These are phyloP conservation scores for Drosophila hydei DNA, from an alignment of 1,140 invertebrate species.

Conservation along the genomic window DNA sequence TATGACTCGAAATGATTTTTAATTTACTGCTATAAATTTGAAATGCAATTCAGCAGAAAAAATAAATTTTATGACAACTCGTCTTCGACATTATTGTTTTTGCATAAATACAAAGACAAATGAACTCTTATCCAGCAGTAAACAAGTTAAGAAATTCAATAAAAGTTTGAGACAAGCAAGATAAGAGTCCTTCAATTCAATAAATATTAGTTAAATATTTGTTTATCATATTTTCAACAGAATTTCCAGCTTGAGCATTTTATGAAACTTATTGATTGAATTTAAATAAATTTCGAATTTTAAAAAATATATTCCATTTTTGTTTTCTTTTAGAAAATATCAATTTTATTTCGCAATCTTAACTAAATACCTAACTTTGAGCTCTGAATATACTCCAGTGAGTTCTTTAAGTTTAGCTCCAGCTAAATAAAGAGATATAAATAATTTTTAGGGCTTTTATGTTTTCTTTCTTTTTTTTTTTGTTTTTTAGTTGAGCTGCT, in stretches of 20 bases:
- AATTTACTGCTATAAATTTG: conserved; percentile 9
- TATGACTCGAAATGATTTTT: conserved; percentile 14
- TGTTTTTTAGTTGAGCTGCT: not conserved
- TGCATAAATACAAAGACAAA: not conserved
- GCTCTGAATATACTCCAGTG: no score
- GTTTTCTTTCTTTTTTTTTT: not conserved
- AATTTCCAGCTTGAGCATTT: no score
- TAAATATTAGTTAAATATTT: no score
- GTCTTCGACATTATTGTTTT: not conserved
- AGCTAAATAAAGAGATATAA: not conserved
- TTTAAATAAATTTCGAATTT: no score
- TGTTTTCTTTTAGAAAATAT: no score
- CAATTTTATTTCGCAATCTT: no score
- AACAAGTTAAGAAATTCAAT: not conserved
- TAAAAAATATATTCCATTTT: no score
- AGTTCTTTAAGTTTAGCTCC: not conserved
- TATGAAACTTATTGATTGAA: no score
- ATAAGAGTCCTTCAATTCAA: no score
- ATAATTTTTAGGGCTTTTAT: conserved; percentile 1
- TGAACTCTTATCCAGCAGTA: not conserved
- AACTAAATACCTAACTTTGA: no score
- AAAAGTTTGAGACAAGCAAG: not conserved
- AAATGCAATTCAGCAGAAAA: conserved; percentile 13
- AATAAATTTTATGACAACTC: not conserved
- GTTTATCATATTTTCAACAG: no score